These are phyloP conservation scores for Acleris emargana DNA, from an alignment of 2,888 invertebrate species.

Conservation along the genomic window DNA sequence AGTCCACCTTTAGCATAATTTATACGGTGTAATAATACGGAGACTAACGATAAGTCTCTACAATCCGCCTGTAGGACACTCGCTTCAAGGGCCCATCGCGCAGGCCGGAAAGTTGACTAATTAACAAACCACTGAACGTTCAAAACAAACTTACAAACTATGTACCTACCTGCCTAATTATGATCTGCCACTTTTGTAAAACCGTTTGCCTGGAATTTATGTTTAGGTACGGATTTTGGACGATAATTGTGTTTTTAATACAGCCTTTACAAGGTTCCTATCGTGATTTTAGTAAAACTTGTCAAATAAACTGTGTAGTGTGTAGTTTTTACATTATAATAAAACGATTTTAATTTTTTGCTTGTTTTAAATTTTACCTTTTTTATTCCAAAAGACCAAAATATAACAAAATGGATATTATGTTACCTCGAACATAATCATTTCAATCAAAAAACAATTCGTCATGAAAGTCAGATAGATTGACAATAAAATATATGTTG, in stretches of 20 bases:
- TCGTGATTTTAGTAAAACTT: too few relatives aligned
- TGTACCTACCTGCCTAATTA: constrained; percentile 23
- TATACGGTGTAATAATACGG: constrained; percentile 19
- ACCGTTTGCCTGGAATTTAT: background rate
- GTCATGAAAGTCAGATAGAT: too few relatives aligned
- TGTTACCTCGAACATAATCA: too few relatives aligned
- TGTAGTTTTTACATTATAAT: too few relatives aligned
- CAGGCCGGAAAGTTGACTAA: constrained; percentile 68
- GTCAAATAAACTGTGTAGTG: too few relatives aligned
- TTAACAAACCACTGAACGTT: constrained; percentile 66
- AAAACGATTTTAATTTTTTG: too few relatives aligned
- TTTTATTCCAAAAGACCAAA: too few relatives aligned
- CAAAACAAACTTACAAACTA: constrained; percentile 34
- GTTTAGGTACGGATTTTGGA: background rate
- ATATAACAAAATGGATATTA: too few relatives aligned
- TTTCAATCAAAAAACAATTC: too few relatives aligned
- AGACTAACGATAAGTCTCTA: constrained; percentile 39
- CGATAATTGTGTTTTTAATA: background rate
- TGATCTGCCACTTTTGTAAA: constrained; percentile 50
- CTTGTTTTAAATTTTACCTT: too few relatives aligned
- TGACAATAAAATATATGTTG: too few relatives aligned
- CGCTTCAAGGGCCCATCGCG: constrained; percentile 54
- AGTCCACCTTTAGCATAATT: too few relatives aligned
- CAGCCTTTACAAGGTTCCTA: background rate
- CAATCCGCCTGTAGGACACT: constrained; percentile 42